phyloP scores from a whole-genome alignment of 2,113 vertebrate species.

The Neopipo cinnamomea region DNA sequence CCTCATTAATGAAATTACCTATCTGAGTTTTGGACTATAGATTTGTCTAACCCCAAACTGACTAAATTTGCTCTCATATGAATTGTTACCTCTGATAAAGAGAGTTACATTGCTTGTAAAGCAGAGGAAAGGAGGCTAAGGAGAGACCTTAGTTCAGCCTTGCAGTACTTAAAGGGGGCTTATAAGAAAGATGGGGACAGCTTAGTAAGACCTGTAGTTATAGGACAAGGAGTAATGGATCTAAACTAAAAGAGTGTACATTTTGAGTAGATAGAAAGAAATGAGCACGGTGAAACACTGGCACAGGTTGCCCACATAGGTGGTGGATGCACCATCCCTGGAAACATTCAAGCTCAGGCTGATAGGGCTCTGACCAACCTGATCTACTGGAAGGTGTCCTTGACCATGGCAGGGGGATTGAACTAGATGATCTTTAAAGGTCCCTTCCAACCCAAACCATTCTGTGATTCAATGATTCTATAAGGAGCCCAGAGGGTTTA shows the following conservation, averaged over 20 bases:
- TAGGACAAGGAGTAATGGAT: neutral
- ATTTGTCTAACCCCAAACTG: neutral
- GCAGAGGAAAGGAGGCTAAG: neutral
- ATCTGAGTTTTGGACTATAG: neutral
- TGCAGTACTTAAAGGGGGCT: neutral
- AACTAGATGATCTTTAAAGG: neutral
- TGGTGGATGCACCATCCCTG: neutral
- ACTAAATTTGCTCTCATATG: neutral
- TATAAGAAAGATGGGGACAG: neutral
- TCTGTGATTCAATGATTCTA: neutral
- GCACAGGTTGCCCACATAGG: neutral
- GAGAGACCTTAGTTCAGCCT: neutral
- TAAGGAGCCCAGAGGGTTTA: neutral
- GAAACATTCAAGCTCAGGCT: neutral
- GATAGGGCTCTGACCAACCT: neutral
- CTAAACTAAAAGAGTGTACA: neutral
- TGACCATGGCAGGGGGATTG: fast-evolving
- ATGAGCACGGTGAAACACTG: neutral
- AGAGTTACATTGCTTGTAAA: neutral
- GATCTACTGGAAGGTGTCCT: neutral
- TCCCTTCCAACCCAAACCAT: neutral
- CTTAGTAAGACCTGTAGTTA: neutral
- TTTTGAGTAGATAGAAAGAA: neutral
- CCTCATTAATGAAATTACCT: neutral
- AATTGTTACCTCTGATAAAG: neutral